Evolutionary conservation across 2,797 vertebrate genomes (phyloP), one percentile per base, ranked within the genome.

Genomic region (Hippopotamyrus pictus): DNA sequence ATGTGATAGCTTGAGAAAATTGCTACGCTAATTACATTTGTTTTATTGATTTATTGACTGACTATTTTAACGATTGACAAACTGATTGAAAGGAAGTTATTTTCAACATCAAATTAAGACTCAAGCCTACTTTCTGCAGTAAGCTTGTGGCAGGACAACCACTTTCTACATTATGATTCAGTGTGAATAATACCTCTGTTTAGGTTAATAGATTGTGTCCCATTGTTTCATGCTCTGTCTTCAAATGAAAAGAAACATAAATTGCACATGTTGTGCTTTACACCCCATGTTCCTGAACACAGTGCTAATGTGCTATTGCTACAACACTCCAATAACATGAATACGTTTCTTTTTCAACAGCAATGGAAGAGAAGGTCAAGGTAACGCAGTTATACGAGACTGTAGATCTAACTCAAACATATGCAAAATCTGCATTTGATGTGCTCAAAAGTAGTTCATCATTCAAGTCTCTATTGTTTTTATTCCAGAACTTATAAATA

Each of bases 391-490:
- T 84, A 84, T 11, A 9, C n/a, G 1, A 50, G n/a, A 83, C 17
- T 50, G 79, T 50, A 84, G 76, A 9, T n/a, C 76, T 82, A 19
- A 19, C 79, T 84, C n/a, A 51, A 88, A 76, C 14, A 88, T 86
- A 86, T 37, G 51, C 84, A n/a, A 86, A 86, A 86, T 53, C 9
- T 69, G 65, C 11, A 33, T 69, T 69, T 69, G 65, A 51, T 53
- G 50, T 54, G 84, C 51, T 29, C 48, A 29, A 84, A 84, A 48
- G 29, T 54, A 33, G 48, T 22, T 51, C 82, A 48, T 48, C 44
- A 85, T 25, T 85, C 29, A 19, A 53, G 22, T 51, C 17, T 29
- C 1, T 2, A 57, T 53, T 51, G 12, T 89, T 48, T 25, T 48
- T 53, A 37, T 65, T 46, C 19, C 88, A 50, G 41, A 89, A 46